phyloP scores from a whole-genome alignment of 2,797 vertebrate species.

The Scarus forsteni region DNA sequence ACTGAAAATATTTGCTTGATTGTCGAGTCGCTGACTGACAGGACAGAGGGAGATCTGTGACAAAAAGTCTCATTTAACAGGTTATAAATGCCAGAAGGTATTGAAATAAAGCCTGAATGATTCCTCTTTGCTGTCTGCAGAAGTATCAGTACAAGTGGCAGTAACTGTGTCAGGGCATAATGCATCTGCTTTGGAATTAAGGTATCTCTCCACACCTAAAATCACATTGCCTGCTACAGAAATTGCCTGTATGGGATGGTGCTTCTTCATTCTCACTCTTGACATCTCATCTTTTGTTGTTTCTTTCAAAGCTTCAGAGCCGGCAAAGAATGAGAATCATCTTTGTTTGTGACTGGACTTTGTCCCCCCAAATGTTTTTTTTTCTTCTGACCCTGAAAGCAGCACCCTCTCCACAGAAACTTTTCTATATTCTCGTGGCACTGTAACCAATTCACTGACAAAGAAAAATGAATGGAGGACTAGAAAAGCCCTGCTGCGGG shows the following conservation, averaged over 20 bases:
- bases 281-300: constrained; percentile 60
- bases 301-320: constrained; percentile 45
- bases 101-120: constrained; percentile 37
- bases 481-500: constrained; percentile 67
- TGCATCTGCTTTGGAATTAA: constrained; percentile 44
- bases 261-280: constrained; percentile 61
- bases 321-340: constrained; percentile 45
- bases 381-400: constrained; percentile 40
- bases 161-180: constrained; percentile 48
- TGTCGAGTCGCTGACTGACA: constrained; percentile 8
- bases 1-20: constrained; percentile 30
- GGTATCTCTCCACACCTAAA: constrained; percentile 40
- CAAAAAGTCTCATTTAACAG: constrained; percentile 21
- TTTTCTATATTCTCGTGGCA: constrained; percentile 71
- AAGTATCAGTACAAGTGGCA: constrained; percentile 45
- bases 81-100: constrained; percentile 26
- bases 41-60: neutral
- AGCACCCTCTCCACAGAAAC: constrained; percentile 54
- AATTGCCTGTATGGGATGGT: constrained; percentile 46
- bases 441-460: constrained; percentile 64
- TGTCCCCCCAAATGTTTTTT: constrained; percentile 27
- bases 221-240: constrained; percentile 56
- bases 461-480: constrained; percentile 53
- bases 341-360: constrained; percentile 62
- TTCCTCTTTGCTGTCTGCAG: constrained; percentile 26